Base-by-base conservation (phyloP, 2,888 invertebrate genomes). In the Pegoplata infirma region DNA sequence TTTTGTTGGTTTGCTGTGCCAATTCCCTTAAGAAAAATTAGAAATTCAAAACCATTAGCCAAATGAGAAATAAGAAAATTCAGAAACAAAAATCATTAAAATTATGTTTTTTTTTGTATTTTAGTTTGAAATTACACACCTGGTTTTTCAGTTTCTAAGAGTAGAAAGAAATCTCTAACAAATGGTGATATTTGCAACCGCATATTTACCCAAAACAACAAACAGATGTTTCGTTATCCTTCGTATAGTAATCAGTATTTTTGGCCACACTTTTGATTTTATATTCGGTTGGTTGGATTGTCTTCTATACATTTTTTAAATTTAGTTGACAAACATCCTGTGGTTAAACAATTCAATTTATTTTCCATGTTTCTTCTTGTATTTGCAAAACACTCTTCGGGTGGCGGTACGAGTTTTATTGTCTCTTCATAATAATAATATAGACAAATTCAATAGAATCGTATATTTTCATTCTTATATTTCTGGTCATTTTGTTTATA, bases 181-280 rank as follows among this genome's bases (percentile, higher is more conserved):
- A 61, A 36, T 75, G 79, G 79, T 79, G 79, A 79, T 71, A 79
- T 79, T 79, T 75, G 79, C 79, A 79, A 79, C 79, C 79, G 71
- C 79, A 79, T 74, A 74, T 74, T 74, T 56, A 61, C 25, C 5
- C 32, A 55, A 19, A 61, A 49, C 6, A 21, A 25, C 3, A 25
- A 79, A 75, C 79, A 79, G 79, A 79, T 79, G 79, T 79, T 71
- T 58, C 63, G 61, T 71, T 64, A 63, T 71, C 47, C 59, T 67
- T 7, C 25, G 59, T 32, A 61, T 21, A 63, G 61, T 67, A 69
- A 75, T 79, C 66, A 75, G 56, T 79, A 71, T 59, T 75, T 79
- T 79, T 79, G 69, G 75, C 79, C 79, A 79, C 79, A 75, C 79
- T 66, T 75, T 61, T 71, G 66, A 71, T 75, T 71, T 79, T 61